Base-by-base conservation (phyloP, 2,888 invertebrate genomes). In the Aromia moschata region DNA sequence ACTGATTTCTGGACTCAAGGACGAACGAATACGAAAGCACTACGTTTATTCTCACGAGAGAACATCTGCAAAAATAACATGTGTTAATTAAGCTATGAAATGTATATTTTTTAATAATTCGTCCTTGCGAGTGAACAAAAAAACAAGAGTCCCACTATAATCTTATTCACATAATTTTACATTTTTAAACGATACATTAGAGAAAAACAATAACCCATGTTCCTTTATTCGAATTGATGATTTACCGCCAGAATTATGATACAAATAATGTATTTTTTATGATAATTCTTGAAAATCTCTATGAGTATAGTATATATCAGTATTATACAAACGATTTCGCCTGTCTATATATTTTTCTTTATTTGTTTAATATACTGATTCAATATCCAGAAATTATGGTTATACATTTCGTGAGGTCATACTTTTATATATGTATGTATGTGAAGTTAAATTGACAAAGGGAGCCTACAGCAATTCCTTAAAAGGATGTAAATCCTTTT, bases 161-260 rank as follows among this genome's bases (percentile, higher is more conserved):
- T 41, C 30, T 4, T 25, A 43, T 43, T 20, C 37, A 38, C 25
- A 49, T 49, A 38, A 49, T 49, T 49, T 49, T 18, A 11, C 18
- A 37, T 38, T 25, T 49, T n/a, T 14, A 15, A 40, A 49, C 15
- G 16, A 49, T 49, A 38, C 14, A 49, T 40, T 37, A 49, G 36
- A 9, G 20, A 38, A 38, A 44, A 14, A 25, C 25, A 44, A 11
- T 44, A 44, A 33, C 33, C 5, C 11, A 33, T 11, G n/a, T 11
- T 33, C 5, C 2, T 33, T 33, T 33, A 11, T 43, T 14, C 43
- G 18, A 41, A 18, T 41, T 41, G 18, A 18, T 11, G 41, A 20
- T 25, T 43, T 43, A 20, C 18, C 11, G 14, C n/a, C 20, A 18
- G 20, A 20, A 43, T 43, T 43, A 11, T 33, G 11, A 33, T 2